These are phyloP conservation scores for Gadus macrocephalus DNA, from an alignment of 2,113 vertebrate genomes.

Conservation along the genomic window DNA sequence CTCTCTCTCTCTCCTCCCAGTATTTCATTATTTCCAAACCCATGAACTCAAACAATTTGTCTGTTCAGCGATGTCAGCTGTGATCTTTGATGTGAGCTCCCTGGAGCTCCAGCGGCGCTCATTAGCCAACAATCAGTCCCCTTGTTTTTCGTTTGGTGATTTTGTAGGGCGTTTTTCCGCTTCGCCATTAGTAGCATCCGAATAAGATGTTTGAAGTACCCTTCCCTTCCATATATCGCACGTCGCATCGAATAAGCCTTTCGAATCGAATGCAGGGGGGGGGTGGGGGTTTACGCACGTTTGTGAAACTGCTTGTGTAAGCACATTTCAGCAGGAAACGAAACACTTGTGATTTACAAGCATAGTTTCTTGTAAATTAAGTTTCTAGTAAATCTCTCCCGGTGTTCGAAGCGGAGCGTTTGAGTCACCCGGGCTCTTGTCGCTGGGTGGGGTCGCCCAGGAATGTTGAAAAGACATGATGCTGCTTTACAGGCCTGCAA, in stretches of 20 bases:
- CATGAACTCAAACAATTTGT: slow-evolving; percentile 67
- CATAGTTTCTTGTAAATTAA: slow-evolving; percentile 26
- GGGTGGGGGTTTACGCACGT: too few relatives aligned
- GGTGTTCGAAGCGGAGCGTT: background rate
- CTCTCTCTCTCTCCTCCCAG: slow-evolving; percentile 56
- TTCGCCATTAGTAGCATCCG: background rate
- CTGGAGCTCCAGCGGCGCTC: slow-evolving; percentile 46
- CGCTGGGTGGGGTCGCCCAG: slow-evolving; percentile 45
- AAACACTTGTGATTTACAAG: slow-evolving; percentile 22
- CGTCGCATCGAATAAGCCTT: too few relatives aligned
- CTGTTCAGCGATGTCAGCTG: slow-evolving; percentile 63
- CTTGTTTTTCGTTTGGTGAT: slow-evolving; percentile 19
- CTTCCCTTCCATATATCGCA: too few relatives aligned
- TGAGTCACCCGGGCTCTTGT: background rate
- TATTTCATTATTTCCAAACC: slow-evolving; percentile 69
- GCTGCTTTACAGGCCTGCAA: slow-evolving; percentile 57
- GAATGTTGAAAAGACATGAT: slow-evolving; percentile 41
- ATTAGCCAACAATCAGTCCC: slow-evolving; percentile 58
- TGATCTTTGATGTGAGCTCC: slow-evolving; percentile 66
- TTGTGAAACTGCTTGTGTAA: too few relatives aligned
- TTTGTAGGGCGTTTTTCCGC: background rate
- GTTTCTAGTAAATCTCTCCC: slow-evolving; percentile 20
- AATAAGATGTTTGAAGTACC: too few relatives aligned
- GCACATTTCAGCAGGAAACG: background rate
- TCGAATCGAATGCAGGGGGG: too few relatives aligned